Evolutionary conservation across 2,797 vertebrate genomes (phyloP).

Genomic region (Pampus argenteus): DNA sequence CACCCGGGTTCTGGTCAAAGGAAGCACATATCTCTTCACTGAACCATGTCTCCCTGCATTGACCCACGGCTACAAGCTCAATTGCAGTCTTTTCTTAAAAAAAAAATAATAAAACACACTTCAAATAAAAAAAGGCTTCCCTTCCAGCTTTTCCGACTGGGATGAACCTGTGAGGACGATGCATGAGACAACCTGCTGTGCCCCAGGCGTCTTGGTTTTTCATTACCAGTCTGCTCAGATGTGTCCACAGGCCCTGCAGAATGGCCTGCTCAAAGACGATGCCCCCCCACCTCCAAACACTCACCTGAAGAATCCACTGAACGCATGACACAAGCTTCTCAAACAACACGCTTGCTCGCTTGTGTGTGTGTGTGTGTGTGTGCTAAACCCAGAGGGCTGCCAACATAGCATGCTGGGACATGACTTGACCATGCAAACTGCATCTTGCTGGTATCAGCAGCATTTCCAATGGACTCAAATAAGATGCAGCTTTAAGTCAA

Average conservation of each 20-base stretch:
- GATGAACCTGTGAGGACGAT: constrained; percentile 4
- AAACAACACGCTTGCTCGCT: constrained; percentile 8
- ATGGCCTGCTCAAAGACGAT: constrained; percentile 15
- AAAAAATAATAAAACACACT: neutral
- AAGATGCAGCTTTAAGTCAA: constrained; percentile 7
- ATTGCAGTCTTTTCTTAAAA: neutral
- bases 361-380: constrained; percentile 9
- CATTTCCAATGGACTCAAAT: constrained; percentile 25
- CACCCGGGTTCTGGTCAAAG: constrained; percentile 8
- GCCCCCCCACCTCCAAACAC: neutral
- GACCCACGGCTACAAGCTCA: constrained; percentile 42
- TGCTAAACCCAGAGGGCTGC: constrained; percentile 33
- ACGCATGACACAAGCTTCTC: constrained; percentile 24
- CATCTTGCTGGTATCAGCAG: constrained; percentile 21
- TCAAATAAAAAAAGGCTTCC: constrained; percentile 6
- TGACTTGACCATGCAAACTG: constrained; percentile 39
- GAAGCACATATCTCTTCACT: too few relatives aligned
- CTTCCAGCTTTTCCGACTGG: constrained; percentile 7
- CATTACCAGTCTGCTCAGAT: constrained; percentile 49
- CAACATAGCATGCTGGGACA: constrained; percentile 58
- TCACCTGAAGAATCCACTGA: constrained; percentile 37
- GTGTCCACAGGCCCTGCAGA: constrained; percentile 25
- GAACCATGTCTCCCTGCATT: constrained; percentile 59
- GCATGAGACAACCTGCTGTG: constrained; percentile 49
- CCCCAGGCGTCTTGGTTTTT: constrained; percentile 35